Conservation (phyloP, 1,140 invertebrate genomes). For the Atopsyche davidsoni region DNA sequence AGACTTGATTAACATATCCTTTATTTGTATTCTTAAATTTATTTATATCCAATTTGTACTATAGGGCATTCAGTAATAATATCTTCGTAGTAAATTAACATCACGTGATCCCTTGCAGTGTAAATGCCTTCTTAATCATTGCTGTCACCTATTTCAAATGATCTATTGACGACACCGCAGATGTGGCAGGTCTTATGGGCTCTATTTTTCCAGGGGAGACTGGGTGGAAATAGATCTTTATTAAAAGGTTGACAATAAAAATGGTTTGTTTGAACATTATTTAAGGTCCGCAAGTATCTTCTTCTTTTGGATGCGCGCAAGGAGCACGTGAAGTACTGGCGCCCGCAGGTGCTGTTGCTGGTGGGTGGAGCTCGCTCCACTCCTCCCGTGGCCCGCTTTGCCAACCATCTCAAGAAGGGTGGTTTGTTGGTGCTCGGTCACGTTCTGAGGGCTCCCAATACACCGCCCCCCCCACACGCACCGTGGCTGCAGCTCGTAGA, state of each 20-base stretch:
- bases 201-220: no score
- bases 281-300: slow-evolving; percentile 88
- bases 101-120: not conserved
- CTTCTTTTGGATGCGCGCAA: slow-evolving; percentile 92
- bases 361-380: slow-evolving; percentile 85
- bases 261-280: slow-evolving; percentile 17
- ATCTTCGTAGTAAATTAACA: no score
- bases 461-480: slow-evolving; percentile 68
- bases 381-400: slow-evolving; percentile 91
- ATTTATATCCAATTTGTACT: no score
- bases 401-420: slow-evolving; percentile 98
- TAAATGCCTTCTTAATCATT: not conserved
- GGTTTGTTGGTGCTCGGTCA: slow-evolving; percentile 94
- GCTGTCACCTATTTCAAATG: not conserved
- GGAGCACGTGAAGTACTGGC: slow-evolving; percentile 98
- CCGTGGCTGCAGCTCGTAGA: slow-evolving; percentile 86
- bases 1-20: no score
- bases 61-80: no score
- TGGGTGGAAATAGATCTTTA: not conserved
- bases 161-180: no score
- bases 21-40: no score
- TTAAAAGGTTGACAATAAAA: not conserved
- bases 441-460: slow-evolving; percentile 66
- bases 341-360: slow-evolving; percentile 93
- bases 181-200: no score